Base-by-base conservation (phyloP, 2,797 vertebrate genomes). In the Numenius phaeopus region DNA sequence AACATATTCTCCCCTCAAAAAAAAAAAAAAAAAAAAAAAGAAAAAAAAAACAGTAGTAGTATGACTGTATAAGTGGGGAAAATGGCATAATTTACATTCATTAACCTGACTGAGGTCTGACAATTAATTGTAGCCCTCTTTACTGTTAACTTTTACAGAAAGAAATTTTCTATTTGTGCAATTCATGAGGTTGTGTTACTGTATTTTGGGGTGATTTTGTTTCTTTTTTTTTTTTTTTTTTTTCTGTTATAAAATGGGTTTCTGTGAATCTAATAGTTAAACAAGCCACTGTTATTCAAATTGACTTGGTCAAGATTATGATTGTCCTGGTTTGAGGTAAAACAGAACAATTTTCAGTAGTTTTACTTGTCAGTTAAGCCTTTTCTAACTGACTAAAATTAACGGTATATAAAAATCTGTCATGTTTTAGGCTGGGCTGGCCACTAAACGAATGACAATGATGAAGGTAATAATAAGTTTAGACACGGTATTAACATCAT, bases 401-500 rank as follows among this genome's bases (percentile, higher is more conserved):
- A 65, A 65, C 21, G 32, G 14, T 17, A 16, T 44, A 17, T 46
- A 65, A 44, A 44, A 65, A 23, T 65, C 30, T 65, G 30, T 32
- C 21, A 5, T n/a, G 30, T 21, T 32, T 65, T 22, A 65, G 21
- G 30, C 42, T 65, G 30, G 10, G 10, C 40, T 44, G 30, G 42
- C 29, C 40, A 46, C 40, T 44, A 65, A 32, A 32, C 7, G 27
- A 23, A 16, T 44, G 14, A 23, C 40, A 44, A 12, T 64, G 40
- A 84, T 73, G 39, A 69, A 78, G 39, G 14, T 91, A 95, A 69
- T 72, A 82, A 55, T 29, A 27, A 6, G 2, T 80, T 93, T 95
- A 92, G 26, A 67, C 13, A 16, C 80, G 27, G 18, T 92, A 93
- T 85, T 94, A 93, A 67, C n/a, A 85, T 72, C 11, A n/a, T 59